Conservation (phyloP, 2,888 invertebrate genomes). For the Lasioglossum zephyrum region DNA sequence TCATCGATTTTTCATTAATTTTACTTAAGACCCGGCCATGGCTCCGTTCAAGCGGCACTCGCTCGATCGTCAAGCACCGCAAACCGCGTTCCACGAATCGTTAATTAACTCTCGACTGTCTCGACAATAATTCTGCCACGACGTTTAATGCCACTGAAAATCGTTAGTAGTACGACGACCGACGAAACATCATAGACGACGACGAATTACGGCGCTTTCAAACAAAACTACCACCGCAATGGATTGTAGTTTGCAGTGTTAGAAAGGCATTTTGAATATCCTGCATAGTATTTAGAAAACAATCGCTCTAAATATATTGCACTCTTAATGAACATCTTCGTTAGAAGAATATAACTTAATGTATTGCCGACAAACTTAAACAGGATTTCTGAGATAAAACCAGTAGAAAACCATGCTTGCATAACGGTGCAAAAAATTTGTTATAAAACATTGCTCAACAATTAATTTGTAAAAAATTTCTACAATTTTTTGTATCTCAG, state of each 20-base stretch:
- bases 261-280: neutral
- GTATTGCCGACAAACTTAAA: neutral
- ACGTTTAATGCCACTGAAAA: neutral
- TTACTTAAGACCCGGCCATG: conserved; percentile 26
- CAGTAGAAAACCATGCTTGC: no score
- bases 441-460: no score
- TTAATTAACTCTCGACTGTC: conserved; percentile 33
- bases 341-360: neutral
- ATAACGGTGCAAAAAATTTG: no score
- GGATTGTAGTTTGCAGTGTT: neutral
- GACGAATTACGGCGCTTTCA: neutral
- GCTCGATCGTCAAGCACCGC: conserved; percentile 14
- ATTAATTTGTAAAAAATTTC: no score
- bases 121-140: neutral
- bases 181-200: neutral
- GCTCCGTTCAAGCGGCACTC: conserved; percentile 13
- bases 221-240: neutral
- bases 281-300: neutral
- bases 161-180: neutral
- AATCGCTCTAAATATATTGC: neutral
- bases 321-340: neutral
- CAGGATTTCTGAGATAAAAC: no score
- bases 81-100: conserved; percentile 19
- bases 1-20: conserved; percentile 51
- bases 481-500: no score